A percentile compares a stretch with the other conserved stretches of the same genome.
These are phyloP conservation scores for Nomada ruficornis DNA, from an alignment of 2,888 invertebrate species.

Conservation along the genomic window DNA sequence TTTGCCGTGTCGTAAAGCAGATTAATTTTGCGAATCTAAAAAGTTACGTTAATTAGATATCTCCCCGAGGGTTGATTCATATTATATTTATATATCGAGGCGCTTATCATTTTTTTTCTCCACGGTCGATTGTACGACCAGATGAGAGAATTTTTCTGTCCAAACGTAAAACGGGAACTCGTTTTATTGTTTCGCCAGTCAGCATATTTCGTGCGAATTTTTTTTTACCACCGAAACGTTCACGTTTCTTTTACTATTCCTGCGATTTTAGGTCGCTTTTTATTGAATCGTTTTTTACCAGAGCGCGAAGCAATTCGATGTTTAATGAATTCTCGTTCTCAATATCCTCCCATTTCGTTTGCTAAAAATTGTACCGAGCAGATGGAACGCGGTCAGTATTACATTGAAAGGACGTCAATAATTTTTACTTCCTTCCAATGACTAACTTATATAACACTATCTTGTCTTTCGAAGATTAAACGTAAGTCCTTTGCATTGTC, in stretches of 20 bases:
- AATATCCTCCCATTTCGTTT: neutral
- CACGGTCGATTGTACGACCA: neutral
- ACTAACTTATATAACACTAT: too few species aligned
- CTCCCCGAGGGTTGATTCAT: neutral
- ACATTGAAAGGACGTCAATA: too few species aligned
- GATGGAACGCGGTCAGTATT: too few species aligned
- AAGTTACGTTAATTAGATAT: neutral
- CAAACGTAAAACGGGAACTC: neutral
- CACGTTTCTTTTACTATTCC: neutral
- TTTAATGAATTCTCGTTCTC: neutral
- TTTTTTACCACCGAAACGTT: neutral
- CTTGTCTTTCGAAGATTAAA: too few species aligned
- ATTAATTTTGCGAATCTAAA: neutral
- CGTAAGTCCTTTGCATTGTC: too few species aligned
- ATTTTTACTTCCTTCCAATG: too few species aligned
- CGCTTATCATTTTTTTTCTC: too few species aligned
- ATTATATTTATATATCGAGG: neutral
- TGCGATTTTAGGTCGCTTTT: neutral
- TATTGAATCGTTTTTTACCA: neutral
- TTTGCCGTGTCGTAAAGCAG: neutral
- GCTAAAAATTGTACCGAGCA: neutral
- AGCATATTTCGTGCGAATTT: neutral
- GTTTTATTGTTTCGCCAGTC: slow-evolving; percentile 9
- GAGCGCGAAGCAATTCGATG: neutral
- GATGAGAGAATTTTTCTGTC: neutral